Evolutionary conservation across 2,888 invertebrate species (phyloP), one percentile per base, ranked within the genome.

Genomic region (Drosophila cognata): DNA sequence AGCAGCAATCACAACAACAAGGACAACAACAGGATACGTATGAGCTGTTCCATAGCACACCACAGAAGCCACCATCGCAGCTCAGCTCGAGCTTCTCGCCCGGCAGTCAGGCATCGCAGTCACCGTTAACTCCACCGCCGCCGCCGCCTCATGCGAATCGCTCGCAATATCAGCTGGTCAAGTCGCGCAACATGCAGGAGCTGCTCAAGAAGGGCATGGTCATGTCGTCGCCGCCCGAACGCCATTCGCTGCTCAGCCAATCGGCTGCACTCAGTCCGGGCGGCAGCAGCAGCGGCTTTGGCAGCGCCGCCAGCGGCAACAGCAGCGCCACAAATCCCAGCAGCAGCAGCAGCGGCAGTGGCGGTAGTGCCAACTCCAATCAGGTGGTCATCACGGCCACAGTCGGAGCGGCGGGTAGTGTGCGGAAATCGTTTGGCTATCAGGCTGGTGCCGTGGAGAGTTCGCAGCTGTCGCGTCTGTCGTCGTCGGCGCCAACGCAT

Each of bases 401-500:
- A 16, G n/a, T 29, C 3, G 56, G 13, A 10, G 71, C 71, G 2
- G 2, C 71, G 21, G 75, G 77, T 50, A 81, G 79, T 57, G 85
- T 86, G 35, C 91, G 92, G 56, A 92, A 92, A 69, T 90, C 92
- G 13, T 88, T 91, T 74, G 83, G 85, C 28, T 89, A 84, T 67
- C 92, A 87, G 57, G 31, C 69, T 11, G 77, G 84, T 48, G 88
- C 88, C 41, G 79, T 82, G 13, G 92, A 91, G 51, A 86, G 77
- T 53, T 84, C 92, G 6, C 87, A 83, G 60, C 60, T 94, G 72
- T 95, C 96, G 36, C 95, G 97, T 69, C 94, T 98, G 4, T 97
- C 97, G 4, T 97, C 97, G 56, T 98, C 98, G 58, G 98, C 98
- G 35, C 97, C 97, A 5, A 97, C 97, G 63, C 97, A 97, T 92